These are phyloP conservation scores for Colostygia pectinataria DNA, from an alignment of 2,888 invertebrate species.

Conservation along the genomic window DNA sequence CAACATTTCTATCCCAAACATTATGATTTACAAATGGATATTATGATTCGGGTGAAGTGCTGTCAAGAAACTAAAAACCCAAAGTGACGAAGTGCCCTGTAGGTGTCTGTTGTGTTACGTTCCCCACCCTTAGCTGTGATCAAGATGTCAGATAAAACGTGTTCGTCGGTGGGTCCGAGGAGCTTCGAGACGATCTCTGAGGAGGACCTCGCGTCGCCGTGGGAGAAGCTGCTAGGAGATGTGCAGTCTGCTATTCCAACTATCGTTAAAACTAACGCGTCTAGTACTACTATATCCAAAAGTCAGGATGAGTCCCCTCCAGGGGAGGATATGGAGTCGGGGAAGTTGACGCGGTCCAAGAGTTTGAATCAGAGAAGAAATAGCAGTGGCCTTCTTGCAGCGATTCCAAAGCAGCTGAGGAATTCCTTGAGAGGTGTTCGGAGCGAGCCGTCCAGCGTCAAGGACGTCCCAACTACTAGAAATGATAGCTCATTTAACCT, in stretches of 20 bases:
- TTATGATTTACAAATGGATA: conserved; percentile 84
- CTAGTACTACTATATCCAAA: conserved; percentile 59
- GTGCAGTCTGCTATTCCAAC: conserved; percentile 72
- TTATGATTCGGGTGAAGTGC: conserved; percentile 83
- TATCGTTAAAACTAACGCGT: conserved; percentile 74
- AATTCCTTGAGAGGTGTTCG: conserved; percentile 77
- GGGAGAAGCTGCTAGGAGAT: conserved; percentile 78
- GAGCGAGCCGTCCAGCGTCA: conserved; percentile 78
- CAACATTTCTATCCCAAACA: conserved; percentile 83
- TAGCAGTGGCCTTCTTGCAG: conserved; percentile 79
- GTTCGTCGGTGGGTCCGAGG: conserved; percentile 76
- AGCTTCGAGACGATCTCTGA: conserved; percentile 81
- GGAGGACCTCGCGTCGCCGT: conserved; percentile 74
- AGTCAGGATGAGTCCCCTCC: conserved; percentile 60
- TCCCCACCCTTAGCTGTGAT: conserved; percentile 55
- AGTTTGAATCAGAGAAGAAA: conserved; percentile 76
- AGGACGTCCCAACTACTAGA: conserved; percentile 74
- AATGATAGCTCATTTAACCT: conserved; percentile 79
- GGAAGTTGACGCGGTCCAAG: conserved; percentile 72
- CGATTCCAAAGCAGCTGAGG: conserved; percentile 78
- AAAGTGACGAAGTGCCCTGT: conserved; percentile 80
- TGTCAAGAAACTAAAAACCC: conserved; percentile 83
- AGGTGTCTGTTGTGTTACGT: conserved; percentile 79
- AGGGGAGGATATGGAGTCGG: conserved; percentile 64
- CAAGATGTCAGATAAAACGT: conserved; percentile 78